phyloP scores from a whole-genome alignment of 2,888 invertebrate genomes.

The Petrolisthes cinctipes region DNA sequence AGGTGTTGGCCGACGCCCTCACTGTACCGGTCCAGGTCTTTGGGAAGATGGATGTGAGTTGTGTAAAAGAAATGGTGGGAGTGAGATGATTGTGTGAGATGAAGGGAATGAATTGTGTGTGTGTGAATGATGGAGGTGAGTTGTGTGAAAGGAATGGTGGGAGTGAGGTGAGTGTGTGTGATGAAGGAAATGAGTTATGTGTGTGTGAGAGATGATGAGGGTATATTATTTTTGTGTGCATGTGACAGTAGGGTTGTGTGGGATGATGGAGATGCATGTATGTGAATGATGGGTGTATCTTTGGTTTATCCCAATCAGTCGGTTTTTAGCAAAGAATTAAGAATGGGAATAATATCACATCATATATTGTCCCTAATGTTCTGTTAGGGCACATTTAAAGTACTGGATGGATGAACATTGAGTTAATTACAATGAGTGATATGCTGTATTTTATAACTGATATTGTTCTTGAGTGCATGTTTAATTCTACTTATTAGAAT shows the following conservation, averaged over 20 bases:
- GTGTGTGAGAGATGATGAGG: neutral
- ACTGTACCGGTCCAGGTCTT: constrained; percentile 68
- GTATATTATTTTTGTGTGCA: too few relatives aligned
- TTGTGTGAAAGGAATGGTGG: neutral
- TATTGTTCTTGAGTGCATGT: neutral
- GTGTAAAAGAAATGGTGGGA: neutral
- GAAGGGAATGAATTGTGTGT: neutral
- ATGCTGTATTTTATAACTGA: constrained; percentile 67
- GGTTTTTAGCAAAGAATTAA: neutral
- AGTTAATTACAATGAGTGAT: constrained; percentile 69
- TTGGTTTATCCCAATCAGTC: too few relatives aligned
- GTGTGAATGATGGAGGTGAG: neutral
- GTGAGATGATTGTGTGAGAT: too few relatives aligned
- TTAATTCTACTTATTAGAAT: neutral
- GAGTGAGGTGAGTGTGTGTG: neutral
- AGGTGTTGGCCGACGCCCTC: constrained; percentile 60
- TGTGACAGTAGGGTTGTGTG: neutral
- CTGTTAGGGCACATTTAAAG: constrained; percentile 67
- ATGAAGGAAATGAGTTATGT: neutral
- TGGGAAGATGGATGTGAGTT: constrained; percentile 70
- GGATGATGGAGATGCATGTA: too few relatives aligned
- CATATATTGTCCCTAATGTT: neutral
- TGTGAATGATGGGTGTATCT: too few relatives aligned
- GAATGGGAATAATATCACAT: neutral
- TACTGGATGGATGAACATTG: constrained; percentile 70